Evolutionary conservation across 2,888 invertebrate species (phyloP).

Genomic region (Ethmia dodecea): DNA sequence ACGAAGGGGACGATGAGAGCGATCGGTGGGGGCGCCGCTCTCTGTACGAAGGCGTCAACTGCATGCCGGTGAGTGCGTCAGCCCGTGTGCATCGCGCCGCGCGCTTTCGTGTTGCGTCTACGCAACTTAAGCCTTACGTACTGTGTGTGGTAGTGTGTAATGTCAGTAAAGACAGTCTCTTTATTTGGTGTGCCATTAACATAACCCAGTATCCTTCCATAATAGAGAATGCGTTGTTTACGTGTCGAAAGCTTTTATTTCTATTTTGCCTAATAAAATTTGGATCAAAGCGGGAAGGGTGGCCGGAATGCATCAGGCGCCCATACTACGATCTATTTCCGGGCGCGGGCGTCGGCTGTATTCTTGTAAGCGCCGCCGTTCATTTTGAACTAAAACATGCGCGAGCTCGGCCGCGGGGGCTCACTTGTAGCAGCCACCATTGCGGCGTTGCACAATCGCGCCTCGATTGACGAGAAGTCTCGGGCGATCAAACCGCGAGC

Average conservation of each 20-base stretch:
- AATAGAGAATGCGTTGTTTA: slow-evolving; percentile 15
- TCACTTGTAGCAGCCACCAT: slow-evolving; percentile 79
- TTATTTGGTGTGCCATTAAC: slow-evolving; percentile 13
- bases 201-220: slow-evolving; percentile 2
- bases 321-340: slow-evolving; percentile 69
- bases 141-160: slow-evolving; percentile 30
- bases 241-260: slow-evolving; percentile 22
- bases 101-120: slow-evolving; percentile 36
- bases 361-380: slow-evolving; percentile 57
- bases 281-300: slow-evolving; percentile 57
- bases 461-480: slow-evolving; percentile 51
- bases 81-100: slow-evolving; percentile 43
- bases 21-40: slow-evolving; percentile 51
- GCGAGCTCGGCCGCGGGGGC: slow-evolving; percentile 75
- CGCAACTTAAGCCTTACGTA: slow-evolving; percentile 24
- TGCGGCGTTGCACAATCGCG: slow-evolving; percentile 65
- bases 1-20: slow-evolving; percentile 33
- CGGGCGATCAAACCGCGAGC: slow-evolving; percentile 47
- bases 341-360: slow-evolving; percentile 68
- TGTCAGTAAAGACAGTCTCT: slow-evolving; percentile 21
- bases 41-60: slow-evolving; percentile 70
- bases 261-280: slow-evolving; percentile 41
- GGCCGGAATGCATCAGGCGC: slow-evolving; percentile 63
- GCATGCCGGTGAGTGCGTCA: slow-evolving; percentile 61
- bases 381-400: slow-evolving; percentile 74